Evolutionary conservation across 2,888 invertebrate species (phyloP), one percentile per base, ranked within the genome.

Genomic region (Drosophila flavopinicola): DNA sequence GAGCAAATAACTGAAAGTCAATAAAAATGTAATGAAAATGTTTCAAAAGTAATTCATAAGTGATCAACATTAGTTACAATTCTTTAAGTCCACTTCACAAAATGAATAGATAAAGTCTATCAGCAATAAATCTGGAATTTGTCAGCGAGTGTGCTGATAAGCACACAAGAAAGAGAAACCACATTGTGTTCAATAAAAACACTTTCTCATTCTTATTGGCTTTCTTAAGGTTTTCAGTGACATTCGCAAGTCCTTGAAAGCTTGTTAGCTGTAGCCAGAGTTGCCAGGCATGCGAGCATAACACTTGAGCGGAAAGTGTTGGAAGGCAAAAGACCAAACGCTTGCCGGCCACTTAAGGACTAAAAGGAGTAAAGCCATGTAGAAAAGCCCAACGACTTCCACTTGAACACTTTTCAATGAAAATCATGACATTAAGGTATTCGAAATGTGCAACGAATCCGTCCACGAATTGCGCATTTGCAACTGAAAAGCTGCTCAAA

Each of bases 341-440:
- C 42, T 65, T 65, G 66, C 33, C 45, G 63, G 74, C 68, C 73
- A 84, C 80, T 83, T 79, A 59, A 47, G 53, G 24, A 41, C 45
- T 37, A 38, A 58, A 66, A 66, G 67, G 54, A 74, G 56, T 64
- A 59, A 71, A 57, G 51, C 32, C 51, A 53, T 59, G 66, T 59
- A 64, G 72, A 82, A 87, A 86, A 84, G 86, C 87, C 85, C 63
- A 86, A 86, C 72, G 75, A 78, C 82, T 86, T 86, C 85, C 85
- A 86, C 82, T 74, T 75, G 85, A 86, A 86, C 85, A 86, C 85
- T 86, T 86, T 86, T 86, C 75, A 86, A 86, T 86, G 68, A 72
- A 79, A 77, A 77, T 75, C 58, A 56, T 42, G 51, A 53, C 48
- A 9, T 41, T 5, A 51, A 66, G n/a, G 35, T 33, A 38, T 67